Evolutionary conservation across 1,140 invertebrate species (phyloP).

Genomic region (Polypedilum pembai): DNA sequence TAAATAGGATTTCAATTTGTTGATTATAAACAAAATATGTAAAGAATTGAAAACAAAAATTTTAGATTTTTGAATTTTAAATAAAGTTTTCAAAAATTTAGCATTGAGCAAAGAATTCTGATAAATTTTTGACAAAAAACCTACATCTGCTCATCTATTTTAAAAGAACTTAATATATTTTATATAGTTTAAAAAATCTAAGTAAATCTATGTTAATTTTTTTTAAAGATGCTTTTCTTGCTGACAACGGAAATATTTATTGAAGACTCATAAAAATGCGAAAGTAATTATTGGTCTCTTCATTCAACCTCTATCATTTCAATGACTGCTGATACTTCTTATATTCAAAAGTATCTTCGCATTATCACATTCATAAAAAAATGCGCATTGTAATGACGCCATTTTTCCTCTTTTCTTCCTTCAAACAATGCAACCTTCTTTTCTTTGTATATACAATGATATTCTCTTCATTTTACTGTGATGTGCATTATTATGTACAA

Average conservation of each 20-base stretch:
- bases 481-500: background rate
- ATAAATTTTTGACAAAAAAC: no score
- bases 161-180: no score
- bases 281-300: background rate
- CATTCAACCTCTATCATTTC: background rate
- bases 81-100: background rate
- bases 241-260: background rate
- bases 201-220: background rate
- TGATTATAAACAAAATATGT: no score
- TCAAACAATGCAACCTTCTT: background rate
- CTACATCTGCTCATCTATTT: no score
- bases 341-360: background rate
- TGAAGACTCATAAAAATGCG: background rate
- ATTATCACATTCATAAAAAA: background rate
- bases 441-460: background rate
- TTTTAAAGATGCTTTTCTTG: background rate
- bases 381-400: no score
- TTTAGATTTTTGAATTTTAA: background rate
- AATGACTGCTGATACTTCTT: background rate
- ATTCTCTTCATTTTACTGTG: background rate
- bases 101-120: background rate
- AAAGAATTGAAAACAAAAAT: background rate
- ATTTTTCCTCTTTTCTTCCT: background rate
- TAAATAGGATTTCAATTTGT: no score
- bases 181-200: no score